Base-by-base conservation (phyloP, 2,888 invertebrate species). In the Protonemura montana region DNA sequence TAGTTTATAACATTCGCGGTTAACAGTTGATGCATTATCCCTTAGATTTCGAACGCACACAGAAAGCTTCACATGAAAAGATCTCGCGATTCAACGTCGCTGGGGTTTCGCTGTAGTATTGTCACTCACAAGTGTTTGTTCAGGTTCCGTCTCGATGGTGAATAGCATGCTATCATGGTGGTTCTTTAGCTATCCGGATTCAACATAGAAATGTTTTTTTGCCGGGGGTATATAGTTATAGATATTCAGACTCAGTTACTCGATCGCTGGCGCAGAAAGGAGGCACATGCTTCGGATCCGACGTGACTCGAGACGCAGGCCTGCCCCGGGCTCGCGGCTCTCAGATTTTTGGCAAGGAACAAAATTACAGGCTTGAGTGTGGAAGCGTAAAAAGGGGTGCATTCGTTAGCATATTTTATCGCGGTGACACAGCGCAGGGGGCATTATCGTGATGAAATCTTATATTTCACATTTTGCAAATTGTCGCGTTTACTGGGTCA, bases 21-120 rank as follows among this genome's bases (percentile, higher is more conserved):
- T 28, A 81, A 81, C 28, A 81, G 81, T 30, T 59, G 59, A 28
- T 28, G 81, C 21, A 81, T 81, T 81, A 81, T 81, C 29, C 29
- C 28, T 27, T 29, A 29, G 6, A 29, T 81, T 30, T 30, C 81
- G 81, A 81, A 29, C 81, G 81, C 81, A 81, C 81, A 81, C 81
- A 81, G 3, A 10, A 2, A 59, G 59, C 59, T 21, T 81, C 29
- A 81, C 81, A 81, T 81, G 13, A 81, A 81, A 30, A 30, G 81
- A n/a, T 27, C 78, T 78, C 27, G 30, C 28, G 81, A 81, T 81
- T 81, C 30, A 30, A 29, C 81, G 81, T 29, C 81, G 81, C 30
- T 81, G 81, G 81, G n/a, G 81, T 81, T 30, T 81, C 30, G 81
- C 81, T 81, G 28, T 28, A 29, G 81, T 21, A 81, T 81, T 81